A percentile compares a stretch with the other conserved stretches of the same genome.
Evolutionary conservation across 2,888 invertebrate genomes (phyloP).

Genomic region (Apodemia hepburni): DNA sequence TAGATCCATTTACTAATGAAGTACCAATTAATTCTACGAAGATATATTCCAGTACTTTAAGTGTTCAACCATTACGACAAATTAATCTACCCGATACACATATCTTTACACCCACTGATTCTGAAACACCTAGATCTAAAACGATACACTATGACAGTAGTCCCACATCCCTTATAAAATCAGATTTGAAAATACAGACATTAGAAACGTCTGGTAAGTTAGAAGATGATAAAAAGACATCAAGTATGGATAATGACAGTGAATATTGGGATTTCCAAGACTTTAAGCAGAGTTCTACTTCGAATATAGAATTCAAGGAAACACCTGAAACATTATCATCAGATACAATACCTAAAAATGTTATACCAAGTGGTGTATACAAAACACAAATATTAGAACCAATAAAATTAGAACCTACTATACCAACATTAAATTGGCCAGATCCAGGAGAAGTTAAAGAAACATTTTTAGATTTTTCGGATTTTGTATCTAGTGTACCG

Average conservation of each 20-base stretch:
- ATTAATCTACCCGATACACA: constrained; percentile 74
- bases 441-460: constrained; percentile 72
- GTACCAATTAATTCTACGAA: constrained; percentile 52
- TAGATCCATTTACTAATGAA: constrained; percentile 56
- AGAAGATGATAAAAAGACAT: constrained; percentile 30
- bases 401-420: constrained; percentile 59
- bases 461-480: constrained; percentile 67
- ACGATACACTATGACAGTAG: constrained; percentile 67
- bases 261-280: constrained; percentile 73
- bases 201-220: constrained; percentile 23
- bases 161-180: constrained; percentile 46
- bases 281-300: constrained; percentile 43
- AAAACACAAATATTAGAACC: constrained; percentile 64
- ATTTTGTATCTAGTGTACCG: constrained; percentile 54
- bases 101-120: constrained; percentile 75
- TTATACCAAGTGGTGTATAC: constrained; percentile 39
- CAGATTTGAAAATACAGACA: constrained; percentile 38
- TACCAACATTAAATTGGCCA: constrained; percentile 74
- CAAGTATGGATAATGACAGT: constrained; percentile 41
- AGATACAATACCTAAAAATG: constrained; percentile 23
- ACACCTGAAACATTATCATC: constrained; percentile 27
- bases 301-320: constrained; percentile 22
- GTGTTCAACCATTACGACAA: constrained; percentile 66
- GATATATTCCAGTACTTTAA: constrained; percentile 59
- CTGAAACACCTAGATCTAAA: constrained; percentile 73